phyloP scores from a whole-genome alignment of 2,113 vertebrate genomes.

The Sebastes fasciatus region DNA sequence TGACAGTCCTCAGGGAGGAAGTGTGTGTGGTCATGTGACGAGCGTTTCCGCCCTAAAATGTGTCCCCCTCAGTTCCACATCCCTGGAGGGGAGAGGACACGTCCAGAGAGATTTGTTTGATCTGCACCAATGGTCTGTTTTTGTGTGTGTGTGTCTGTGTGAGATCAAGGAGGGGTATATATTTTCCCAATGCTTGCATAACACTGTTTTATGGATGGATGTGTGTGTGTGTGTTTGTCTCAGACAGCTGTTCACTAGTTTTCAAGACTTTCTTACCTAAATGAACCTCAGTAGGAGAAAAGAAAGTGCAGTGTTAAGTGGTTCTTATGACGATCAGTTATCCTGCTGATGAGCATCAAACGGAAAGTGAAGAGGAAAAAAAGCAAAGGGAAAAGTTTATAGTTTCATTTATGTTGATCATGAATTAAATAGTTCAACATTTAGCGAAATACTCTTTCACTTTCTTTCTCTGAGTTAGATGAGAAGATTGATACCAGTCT shows the following conservation, averaged over 20 bases:
- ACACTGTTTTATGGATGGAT: constrained; percentile 6
- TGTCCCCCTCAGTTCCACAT: constrained; percentile 41
- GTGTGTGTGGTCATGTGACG: constrained; percentile 57
- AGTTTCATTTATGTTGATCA: neutral
- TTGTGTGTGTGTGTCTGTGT: constrained; percentile 22
- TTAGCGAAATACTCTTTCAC: neutral
- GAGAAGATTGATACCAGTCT: neutral
- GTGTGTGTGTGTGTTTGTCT: constrained; percentile 15
- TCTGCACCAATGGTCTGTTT: constrained; percentile 46
- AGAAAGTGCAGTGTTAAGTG: neutral
- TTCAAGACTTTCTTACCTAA: neutral
- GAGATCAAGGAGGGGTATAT: constrained; percentile 32
- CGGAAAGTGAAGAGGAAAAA: neutral
- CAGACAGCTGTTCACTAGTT: neutral
- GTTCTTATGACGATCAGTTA: neutral
- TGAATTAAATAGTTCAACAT: neutral
- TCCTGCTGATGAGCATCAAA: neutral
- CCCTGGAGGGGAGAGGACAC: constrained; percentile 40
- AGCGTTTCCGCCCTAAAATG: constrained; percentile 56
- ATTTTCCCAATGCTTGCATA: constrained; percentile 24
- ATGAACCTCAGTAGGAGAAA: neutral
- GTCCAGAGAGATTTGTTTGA: constrained; percentile 74
- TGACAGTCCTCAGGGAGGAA: constrained; percentile 59
- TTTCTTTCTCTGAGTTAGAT: neutral
- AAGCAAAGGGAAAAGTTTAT: neutral